These are phyloP conservation scores for Metacarcinus magister DNA, from an alignment of 2,888 invertebrate species.

Conservation along the genomic window DNA sequence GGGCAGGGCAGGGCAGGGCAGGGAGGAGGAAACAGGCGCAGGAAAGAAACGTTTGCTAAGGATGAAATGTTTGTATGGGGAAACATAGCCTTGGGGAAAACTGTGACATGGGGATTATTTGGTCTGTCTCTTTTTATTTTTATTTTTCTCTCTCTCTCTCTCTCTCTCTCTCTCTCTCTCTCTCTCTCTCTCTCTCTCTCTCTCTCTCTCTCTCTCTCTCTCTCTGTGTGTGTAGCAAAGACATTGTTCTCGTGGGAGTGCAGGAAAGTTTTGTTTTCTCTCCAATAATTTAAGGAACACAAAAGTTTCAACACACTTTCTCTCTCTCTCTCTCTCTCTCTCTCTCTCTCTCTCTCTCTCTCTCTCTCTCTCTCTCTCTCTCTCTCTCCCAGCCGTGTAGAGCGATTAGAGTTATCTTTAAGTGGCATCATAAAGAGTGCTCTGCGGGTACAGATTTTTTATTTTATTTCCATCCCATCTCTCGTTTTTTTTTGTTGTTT, in stretches of 20 bases:
- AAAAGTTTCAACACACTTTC: constrained; percentile 26
- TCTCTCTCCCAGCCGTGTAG: too few species aligned
- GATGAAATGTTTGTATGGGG: background rate
- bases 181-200: constrained; percentile 2
- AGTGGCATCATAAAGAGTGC: too few species aligned
- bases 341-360: background rate
- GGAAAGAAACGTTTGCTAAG: background rate
- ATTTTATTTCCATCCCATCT: too few species aligned
- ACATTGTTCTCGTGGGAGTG: background rate
- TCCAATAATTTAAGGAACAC: background rate
- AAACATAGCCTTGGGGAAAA: background rate
- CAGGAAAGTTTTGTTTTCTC: background rate
- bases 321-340: background rate
- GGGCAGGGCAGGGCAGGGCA: background rate
- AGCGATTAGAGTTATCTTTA: too few species aligned
- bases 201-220: constrained; percentile 2
- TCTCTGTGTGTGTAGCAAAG: background rate
- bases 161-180: background rate
- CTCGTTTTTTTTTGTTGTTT: too few species aligned
- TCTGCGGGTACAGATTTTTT: too few species aligned
- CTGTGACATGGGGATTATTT: background rate
- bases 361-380: background rate
- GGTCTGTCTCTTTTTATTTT: background rate
- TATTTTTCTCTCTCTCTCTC: background rate
- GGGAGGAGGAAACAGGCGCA: background rate